Evolutionary conservation across 2,888 invertebrate genomes (phyloP).

Genomic region (Diarsia mendica): DNA sequence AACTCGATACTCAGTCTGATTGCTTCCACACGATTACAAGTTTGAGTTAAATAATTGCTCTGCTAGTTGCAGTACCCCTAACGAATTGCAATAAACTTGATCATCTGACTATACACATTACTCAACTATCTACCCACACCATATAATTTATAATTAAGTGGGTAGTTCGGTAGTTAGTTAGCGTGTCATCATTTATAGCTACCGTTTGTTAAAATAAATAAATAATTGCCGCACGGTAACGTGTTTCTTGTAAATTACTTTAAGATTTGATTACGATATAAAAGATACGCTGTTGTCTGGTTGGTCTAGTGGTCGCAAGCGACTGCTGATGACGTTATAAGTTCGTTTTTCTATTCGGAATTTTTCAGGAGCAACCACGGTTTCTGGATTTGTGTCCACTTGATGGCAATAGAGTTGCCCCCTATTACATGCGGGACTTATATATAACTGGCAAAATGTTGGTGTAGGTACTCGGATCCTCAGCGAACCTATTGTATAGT

Average conservation of each 20-base stretch:
- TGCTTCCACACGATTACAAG: constrained; percentile 39
- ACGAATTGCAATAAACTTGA: not conserved
- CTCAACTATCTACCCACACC: not conserved
- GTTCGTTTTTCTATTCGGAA: no score
- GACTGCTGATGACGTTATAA: no score
- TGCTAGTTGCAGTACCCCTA: constrained; percentile 1
- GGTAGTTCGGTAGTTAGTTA: constrained; percentile 7
- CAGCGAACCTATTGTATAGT: no score
- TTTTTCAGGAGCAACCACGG: no score
- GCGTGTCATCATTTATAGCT: constrained; percentile 46
- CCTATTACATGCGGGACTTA: no score
- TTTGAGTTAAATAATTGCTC: constrained; percentile 25
- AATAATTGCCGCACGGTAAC: constrained; percentile 25
- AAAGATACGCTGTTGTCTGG: not conserved
- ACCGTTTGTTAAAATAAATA: constrained; percentile 32
- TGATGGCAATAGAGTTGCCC: no score
- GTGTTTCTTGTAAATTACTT: constrained; percentile 23
- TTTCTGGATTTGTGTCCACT: no score
- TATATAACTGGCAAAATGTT: no score
- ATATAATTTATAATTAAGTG: constrained; percentile 35
- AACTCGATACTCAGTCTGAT: constrained; percentile 9
- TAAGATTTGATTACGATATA: constrained; percentile 28
- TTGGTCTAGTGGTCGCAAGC: no score
- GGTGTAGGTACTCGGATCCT: no score
- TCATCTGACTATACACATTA: constrained; percentile 12